Conservation (phyloP, 2,797 vertebrate species). For the Muraenolepis orangiensis region DNA sequence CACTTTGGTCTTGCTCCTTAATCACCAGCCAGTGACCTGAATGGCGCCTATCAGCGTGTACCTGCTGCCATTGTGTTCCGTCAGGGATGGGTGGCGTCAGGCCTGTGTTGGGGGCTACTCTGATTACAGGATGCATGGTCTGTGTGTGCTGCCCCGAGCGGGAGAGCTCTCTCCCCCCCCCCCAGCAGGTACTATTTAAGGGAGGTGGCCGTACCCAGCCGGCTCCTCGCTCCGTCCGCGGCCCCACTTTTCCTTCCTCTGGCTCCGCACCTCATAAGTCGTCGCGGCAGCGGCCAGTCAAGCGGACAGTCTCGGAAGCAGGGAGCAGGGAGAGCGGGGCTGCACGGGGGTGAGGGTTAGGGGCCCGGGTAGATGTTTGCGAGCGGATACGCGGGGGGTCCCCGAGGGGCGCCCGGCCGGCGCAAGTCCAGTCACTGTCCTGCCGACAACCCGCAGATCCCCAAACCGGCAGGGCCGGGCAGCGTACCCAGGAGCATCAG, state of each 20-base stretch:
- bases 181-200: constrained; percentile 75
- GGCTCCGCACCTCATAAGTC: constrained; percentile 46
- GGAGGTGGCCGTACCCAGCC: constrained; percentile 61
- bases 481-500: constrained; percentile 74
- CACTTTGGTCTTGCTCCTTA: constrained; percentile 53
- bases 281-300: constrained; percentile 37
- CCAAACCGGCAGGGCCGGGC: constrained; percentile 62
- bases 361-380: constrained; percentile 73
- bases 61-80: constrained; percentile 66
- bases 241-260: constrained; percentile 45
- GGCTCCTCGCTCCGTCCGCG: constrained; percentile 48
- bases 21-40: constrained; percentile 66
- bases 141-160: constrained; percentile 60
- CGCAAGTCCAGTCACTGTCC: constrained; percentile 68
- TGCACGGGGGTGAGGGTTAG: too few species aligned
- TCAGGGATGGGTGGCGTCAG: constrained; percentile 60
- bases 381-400: constrained; percentile 63
- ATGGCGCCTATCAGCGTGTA: constrained; percentile 66
- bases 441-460: constrained; percentile 78
- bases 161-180: constrained; percentile 37
- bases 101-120: constrained; percentile 65
- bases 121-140: constrained; percentile 79
- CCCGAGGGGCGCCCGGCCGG: constrained; percentile 46
- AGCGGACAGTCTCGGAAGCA: background rate
- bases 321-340: constrained; percentile 15